phyloP scores from a whole-genome alignment of 2,888 invertebrate genomes.

The Camptogramma bilineatum region DNA sequence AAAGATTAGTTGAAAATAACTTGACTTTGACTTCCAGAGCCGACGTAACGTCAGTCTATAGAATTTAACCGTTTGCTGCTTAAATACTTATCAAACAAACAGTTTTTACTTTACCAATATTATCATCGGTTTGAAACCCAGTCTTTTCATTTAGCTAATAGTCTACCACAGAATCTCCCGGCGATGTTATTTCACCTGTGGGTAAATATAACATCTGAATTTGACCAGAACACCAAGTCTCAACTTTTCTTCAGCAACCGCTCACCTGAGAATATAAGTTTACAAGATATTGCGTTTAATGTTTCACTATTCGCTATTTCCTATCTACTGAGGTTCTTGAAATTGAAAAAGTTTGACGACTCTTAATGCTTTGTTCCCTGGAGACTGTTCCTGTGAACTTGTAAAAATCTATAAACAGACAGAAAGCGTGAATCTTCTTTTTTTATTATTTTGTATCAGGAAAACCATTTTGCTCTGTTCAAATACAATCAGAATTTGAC shows the following conservation, averaged over 20 bases:
- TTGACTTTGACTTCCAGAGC: neutral
- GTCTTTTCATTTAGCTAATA: neutral
- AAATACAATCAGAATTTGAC: too few species aligned
- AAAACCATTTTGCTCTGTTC: too few species aligned
- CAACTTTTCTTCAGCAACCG: conserved; percentile 7
- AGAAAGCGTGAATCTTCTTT: neutral
- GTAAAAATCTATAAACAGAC: conserved; percentile 10
- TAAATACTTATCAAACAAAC: neutral
- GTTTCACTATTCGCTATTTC: conserved; percentile 35
- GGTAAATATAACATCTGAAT: conserved; percentile 9
- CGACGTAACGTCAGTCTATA: too few species aligned
- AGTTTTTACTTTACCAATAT: neutral
- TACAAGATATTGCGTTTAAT: conserved; percentile 30
- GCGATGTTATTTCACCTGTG: neutral
- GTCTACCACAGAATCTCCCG: neutral
- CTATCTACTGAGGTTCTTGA: conserved; percentile 40
- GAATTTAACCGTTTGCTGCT: too few species aligned
- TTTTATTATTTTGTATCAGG: neutral
- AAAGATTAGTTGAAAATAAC: neutral
- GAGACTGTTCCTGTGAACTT: conserved; percentile 20
- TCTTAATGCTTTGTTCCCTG: conserved; percentile 34
- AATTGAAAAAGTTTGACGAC: conserved; percentile 55
- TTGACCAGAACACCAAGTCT: neutral
- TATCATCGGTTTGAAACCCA: neutral
- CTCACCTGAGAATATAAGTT: conserved; percentile 31